Percentiles rank a stretch among this genome's conserved stretches.
Conservation (phyloP, 2,888 invertebrate species). For the Ryuthela nishihirai region DNA sequence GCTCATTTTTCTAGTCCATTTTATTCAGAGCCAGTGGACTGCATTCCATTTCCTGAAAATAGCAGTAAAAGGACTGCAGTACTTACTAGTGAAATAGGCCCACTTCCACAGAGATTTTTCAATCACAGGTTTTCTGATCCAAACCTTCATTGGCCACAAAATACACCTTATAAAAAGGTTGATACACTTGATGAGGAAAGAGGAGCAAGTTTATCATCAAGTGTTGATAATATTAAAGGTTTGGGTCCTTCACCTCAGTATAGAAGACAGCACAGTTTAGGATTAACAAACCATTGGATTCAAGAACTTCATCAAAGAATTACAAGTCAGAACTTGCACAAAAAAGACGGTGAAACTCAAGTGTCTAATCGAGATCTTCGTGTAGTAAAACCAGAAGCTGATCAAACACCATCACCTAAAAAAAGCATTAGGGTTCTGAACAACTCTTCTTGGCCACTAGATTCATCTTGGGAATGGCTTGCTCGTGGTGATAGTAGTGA, state of each 20-base stretch:
- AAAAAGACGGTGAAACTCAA: constrained; percentile 28
- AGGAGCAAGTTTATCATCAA: constrained; percentile 38
- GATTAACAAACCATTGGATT: constrained; percentile 24
- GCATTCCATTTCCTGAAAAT: constrained; percentile 47
- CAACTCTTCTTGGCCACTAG: constrained; percentile 69
- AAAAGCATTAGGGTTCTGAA: constrained; percentile 46
- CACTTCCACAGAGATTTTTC: constrained; percentile 16
- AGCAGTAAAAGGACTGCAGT: neutral
- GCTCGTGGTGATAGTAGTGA: constrained; percentile 55
- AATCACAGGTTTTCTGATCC: constrained; percentile 41
- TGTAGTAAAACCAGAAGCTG: constrained; percentile 1
- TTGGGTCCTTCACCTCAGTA: constrained; percentile 18
- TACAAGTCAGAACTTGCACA: constrained; percentile 8
- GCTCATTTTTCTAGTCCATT: constrained; percentile 65
- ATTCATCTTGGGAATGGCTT: constrained; percentile 88
- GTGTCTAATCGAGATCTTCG: constrained; percentile 16
- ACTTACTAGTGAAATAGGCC: constrained; percentile 2
- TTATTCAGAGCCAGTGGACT: constrained; percentile 85
- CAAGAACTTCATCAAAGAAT: constrained; percentile 22
- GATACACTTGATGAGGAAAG: constrained; percentile 27
- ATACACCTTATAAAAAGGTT: constrained; percentile 12
- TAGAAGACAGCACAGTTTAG: constrained; percentile 5
- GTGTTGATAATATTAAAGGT: constrained; percentile 40
- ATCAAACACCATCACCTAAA: constrained; percentile 13
- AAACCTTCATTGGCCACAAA: constrained; percentile 36